Evolutionary conservation across 1,140 invertebrate species (phyloP).

Genomic region (Acromyrmex heyeri): DNA sequence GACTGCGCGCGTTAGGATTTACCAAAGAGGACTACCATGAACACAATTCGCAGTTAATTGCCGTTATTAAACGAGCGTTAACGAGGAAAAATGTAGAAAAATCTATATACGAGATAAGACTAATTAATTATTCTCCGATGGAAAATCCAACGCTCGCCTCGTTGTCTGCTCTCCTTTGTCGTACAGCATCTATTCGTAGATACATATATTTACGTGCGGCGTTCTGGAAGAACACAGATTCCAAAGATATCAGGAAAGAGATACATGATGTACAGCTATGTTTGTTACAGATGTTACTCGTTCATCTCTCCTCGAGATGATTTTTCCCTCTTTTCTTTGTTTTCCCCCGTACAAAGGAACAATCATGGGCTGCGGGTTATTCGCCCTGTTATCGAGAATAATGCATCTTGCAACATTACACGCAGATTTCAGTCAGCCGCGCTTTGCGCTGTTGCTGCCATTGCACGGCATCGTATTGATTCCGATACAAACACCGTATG

Average conservation of each 20-base stretch:
- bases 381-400: constrained; percentile 22
- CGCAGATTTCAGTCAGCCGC: constrained; percentile 35
- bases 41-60: constrained; percentile 25
- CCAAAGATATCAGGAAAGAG: neutral
- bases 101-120: neutral
- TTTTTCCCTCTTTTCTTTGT: neutral
- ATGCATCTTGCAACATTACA: constrained; percentile 28
- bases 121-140: neutral
- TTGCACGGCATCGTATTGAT: constrained; percentile 45
- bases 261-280: neutral
- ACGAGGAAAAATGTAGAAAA: neutral
- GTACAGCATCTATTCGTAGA: neutral
- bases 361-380: neutral
- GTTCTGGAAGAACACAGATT: too few species aligned
- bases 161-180: neutral
- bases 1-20: constrained; percentile 39
- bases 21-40: neutral
- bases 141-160: neutral
- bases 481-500: constrained; percentile 33
- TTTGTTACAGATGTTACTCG: neutral
- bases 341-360: constrained; percentile 22
- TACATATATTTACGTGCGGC: neutral
- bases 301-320: neutral
- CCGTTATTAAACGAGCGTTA: constrained; percentile 24
- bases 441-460: constrained; percentile 29